Evolutionary conservation across 2,888 invertebrate genomes (phyloP), one percentile per base, ranked within the genome.

Genomic region (Coecobrya sp.): DNA sequence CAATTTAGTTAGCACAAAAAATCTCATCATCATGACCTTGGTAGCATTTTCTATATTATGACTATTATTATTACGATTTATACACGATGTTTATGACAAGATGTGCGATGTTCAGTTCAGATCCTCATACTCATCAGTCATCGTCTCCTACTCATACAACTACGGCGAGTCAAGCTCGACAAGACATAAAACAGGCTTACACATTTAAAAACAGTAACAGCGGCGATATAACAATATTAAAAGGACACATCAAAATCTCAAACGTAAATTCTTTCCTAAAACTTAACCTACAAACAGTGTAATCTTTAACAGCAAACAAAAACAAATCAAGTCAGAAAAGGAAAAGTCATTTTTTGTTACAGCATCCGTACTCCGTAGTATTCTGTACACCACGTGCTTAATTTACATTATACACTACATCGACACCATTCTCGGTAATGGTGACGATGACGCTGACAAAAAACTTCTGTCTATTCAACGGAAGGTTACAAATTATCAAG

Each of bases 21-120:
- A 42, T 49, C 19, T 42, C 45, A 19, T 76, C 45, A 0, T 76
- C 49, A 76, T 76, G 76, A 76, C 76, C 76, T 76, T 45, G 76
- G 19, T 13, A 76, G 76, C 49, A 45, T 45, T 76, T 76, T 76
- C 10, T 22, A 68, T 30, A 68, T 68, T 27, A 16, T 30, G 68
- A 68, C 68, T 27, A 30, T 68, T 16, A 68, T 5, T 59, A 19
- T 30, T 68, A 68, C 62, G 19, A 65, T 65, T 65, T 65, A 25
- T 65, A 52, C 11, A 65, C 25, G 22, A 65, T 55, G 55, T 55
- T n/a, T 27, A 65, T 22, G 62, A 65, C 62, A 65, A 65, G 25
- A 36, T 36, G 7, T 36, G 36, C 25, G 27, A 55, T 55, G n/a
- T 19, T 55, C 52, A 52, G 52, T 52, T 55, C 55, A 55, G n/a